Percentiles rank a stretch among this genome's conserved stretches.
phyloP scores from a whole-genome alignment of 2,797 vertebrate genomes.

The Sciaenops ocellatus region DNA sequence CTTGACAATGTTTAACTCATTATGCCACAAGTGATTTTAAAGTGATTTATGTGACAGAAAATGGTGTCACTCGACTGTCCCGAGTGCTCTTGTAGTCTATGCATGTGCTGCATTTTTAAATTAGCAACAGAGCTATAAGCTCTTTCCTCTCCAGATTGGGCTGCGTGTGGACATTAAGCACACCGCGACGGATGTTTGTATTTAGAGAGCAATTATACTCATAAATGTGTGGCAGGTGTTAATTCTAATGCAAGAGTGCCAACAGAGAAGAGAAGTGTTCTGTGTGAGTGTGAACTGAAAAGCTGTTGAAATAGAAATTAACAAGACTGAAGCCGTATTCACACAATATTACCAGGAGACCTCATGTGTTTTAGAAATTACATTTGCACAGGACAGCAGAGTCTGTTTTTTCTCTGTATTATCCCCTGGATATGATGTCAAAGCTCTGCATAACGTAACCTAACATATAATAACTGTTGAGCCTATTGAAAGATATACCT shows the following conservation, averaged over 20 bases:
- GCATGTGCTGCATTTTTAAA: conserved; percentile 33
- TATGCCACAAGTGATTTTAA: conserved; percentile 50
- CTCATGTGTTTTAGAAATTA: too few relatives aligned
- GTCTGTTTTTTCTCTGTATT: too few relatives aligned
- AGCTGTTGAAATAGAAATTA: conserved; percentile 44
- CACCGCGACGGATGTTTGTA: conserved; percentile 61
- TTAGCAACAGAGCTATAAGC: conserved; percentile 10
- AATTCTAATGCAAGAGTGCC: conserved; percentile 34
- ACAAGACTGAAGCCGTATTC: conserved; percentile 6
- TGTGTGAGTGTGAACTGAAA: conserved; percentile 26
- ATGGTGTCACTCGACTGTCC: conserved; percentile 48
- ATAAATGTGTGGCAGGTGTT: conserved; percentile 67
- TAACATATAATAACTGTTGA: too few relatives aligned
- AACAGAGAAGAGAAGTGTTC: conserved; percentile 23
- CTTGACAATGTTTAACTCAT: conserved; percentile 63
- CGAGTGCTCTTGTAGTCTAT: conserved; percentile 44
- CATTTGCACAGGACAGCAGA: too few relatives aligned
- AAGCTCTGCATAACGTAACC: too few relatives aligned
- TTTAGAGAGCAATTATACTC: conserved; percentile 71
- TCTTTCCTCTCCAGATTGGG: conserved; percentile 14
- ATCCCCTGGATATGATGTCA: too few relatives aligned
- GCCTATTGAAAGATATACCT: too few relatives aligned
- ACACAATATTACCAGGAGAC: too few relatives aligned
- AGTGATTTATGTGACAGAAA: conserved; percentile 58
- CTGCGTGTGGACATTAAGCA: conserved; percentile 28